Evolutionary conservation across 2,113 vertebrate species (phyloP).

Genomic region (Raphicerus campestris): DNA sequence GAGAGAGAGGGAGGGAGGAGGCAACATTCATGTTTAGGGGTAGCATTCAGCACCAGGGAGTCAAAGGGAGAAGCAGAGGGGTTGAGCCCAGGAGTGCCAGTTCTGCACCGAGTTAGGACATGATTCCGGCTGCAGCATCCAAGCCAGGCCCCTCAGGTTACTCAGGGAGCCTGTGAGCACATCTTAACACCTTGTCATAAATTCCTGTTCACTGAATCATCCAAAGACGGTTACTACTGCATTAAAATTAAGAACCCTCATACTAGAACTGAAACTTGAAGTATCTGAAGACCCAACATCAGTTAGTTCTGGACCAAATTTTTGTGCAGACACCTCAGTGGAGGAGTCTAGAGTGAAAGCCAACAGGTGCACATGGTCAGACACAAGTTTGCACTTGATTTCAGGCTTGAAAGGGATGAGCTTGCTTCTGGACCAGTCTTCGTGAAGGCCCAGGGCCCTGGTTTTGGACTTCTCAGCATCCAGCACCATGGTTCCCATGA

Average conservation of each 20-base stretch:
- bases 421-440: not conserved
- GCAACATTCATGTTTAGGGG: not conserved
- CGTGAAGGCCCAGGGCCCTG: not conserved
- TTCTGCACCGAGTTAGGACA: not conserved
- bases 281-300: not conserved
- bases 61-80: not conserved
- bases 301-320: not conserved
- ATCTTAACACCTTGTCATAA: not conserved
- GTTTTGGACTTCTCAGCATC: not conserved
- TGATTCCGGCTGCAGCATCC: not conserved
- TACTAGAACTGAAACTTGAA: not conserved
- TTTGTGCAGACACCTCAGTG: not conserved
- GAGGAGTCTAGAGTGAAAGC: not conserved
- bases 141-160: not conserved
- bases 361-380: not conserved
- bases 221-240: not conserved
- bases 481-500: not conserved
- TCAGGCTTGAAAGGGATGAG: not conserved
- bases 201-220: not conserved
- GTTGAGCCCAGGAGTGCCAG: not conserved
- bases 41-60: not conserved
- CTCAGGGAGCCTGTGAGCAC: not conserved
- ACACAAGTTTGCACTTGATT: not conserved
- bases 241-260: not conserved
- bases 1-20: too few species aligned